phyloP scores from a whole-genome alignment of 2,888 invertebrate species.

The Caradrina kadenii region DNA sequence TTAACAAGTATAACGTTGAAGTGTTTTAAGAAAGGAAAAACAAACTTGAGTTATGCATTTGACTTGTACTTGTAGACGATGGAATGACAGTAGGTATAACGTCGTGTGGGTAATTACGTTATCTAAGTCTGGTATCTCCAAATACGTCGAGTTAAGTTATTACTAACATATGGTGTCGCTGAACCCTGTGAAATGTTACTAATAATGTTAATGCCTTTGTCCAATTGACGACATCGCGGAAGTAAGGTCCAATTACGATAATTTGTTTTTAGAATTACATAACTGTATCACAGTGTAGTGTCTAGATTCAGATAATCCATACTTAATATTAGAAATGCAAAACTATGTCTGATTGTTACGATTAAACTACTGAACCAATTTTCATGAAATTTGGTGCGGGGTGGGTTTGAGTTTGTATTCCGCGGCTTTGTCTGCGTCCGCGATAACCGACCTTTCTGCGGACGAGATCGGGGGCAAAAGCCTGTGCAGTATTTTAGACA shows the following conservation, averaged over 20 bases:
- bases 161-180: conserved; percentile 14
- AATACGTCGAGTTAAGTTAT: conserved; percentile 35
- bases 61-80: not conserved
- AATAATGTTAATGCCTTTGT: conserved; percentile 1
- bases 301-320: too few species aligned
- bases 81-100: conserved; percentile 2
- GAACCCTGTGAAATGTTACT: conserved; percentile 4
- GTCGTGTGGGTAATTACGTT: conserved; percentile 24
- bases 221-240: not conserved
- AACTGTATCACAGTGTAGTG: too few species aligned
- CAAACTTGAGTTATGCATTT: not conserved
- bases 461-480: too few species aligned
- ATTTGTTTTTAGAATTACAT: not conserved
- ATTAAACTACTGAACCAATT: too few species aligned
- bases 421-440: too few species aligned
- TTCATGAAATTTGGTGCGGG: too few species aligned
- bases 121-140: conserved; percentile 36
- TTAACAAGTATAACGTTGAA: too few species aligned
- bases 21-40: conserved; percentile 2
- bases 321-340: too few species aligned
- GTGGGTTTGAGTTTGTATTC: too few species aligned
- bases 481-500: too few species aligned
- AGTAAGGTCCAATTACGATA: not conserved
- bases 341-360: too few species aligned
- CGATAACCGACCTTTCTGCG: too few species aligned